Percentiles rank a stretch among this genome's conserved stretches.
Evolutionary conservation across 2,888 invertebrate genomes (phyloP).

Genomic region (Caenorhabditis sp.): DNA sequence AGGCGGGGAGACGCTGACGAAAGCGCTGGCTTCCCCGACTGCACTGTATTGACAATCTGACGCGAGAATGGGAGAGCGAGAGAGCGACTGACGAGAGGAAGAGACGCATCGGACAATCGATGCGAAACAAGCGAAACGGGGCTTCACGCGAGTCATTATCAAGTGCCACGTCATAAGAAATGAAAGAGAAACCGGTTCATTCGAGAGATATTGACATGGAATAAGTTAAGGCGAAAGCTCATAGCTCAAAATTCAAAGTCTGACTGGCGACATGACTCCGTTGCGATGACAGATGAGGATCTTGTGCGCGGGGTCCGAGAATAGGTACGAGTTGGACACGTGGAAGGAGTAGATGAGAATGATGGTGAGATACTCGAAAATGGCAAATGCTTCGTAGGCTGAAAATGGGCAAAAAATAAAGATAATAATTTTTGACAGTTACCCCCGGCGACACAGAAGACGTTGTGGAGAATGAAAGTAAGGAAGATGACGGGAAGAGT

Average conservation of each 20-base stretch:
- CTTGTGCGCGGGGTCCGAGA: slow-evolving; percentile 29
- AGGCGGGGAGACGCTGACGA: slow-evolving; percentile 21
- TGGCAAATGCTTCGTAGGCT: slow-evolving; percentile 54
- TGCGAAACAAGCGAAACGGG: neutral
- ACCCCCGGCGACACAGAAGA: slow-evolving; percentile 50
- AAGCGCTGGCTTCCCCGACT: slow-evolving; percentile 10
- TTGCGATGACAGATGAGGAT: slow-evolving; percentile 38
- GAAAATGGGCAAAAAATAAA: slow-evolving; percentile 7
- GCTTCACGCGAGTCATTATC: neutral
- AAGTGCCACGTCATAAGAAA: neutral
- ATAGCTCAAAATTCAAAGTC: slow-evolving; percentile 19
- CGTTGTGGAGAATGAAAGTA: slow-evolving; percentile 49
- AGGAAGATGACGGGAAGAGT: slow-evolving; percentile 45
- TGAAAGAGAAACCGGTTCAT: slow-evolving; percentile 12
- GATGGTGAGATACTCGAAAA: slow-evolving; percentile 49
- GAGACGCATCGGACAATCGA: slow-evolving; percentile 10
- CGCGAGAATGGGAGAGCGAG: slow-evolving; percentile 24
- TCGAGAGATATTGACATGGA: neutral
- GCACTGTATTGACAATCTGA: slow-evolving; percentile 45
- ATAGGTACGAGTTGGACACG: slow-evolving; percentile 28
- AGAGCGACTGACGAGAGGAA: neutral
- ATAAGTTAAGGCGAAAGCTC: slow-evolving; percentile 1
- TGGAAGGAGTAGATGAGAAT: slow-evolving; percentile 47
- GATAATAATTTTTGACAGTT: neutral
- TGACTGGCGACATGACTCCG: slow-evolving; percentile 19